Evolutionary conservation across 2,113 vertebrate species (phyloP).

Genomic region (Tautogolabrus adspersus): DNA sequence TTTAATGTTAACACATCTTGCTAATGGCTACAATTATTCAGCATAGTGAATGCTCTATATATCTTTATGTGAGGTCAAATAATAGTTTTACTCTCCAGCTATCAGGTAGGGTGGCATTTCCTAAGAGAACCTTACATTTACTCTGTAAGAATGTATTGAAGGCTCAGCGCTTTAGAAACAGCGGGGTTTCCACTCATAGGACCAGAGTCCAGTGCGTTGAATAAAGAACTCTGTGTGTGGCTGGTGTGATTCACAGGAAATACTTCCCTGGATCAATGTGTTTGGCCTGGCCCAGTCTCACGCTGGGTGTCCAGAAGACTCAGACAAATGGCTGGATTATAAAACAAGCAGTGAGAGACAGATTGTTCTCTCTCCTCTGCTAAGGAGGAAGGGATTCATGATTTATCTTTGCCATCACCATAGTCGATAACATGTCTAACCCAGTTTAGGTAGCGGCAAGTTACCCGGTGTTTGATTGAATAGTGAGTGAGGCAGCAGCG

Average conservation of each 20-base stretch:
- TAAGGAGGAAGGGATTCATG: constrained; percentile 29
- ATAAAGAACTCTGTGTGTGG: constrained; percentile 63
- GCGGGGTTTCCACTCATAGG: constrained; percentile 56
- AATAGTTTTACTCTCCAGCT: neutral
- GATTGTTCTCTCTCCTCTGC: constrained; percentile 45
- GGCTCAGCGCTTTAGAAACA: constrained; percentile 38
- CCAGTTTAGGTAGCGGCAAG: constrained; percentile 40
- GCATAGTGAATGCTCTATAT: too few relatives aligned
- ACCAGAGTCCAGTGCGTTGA: constrained; percentile 37
- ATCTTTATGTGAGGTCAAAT: too few relatives aligned
- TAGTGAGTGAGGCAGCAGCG: neutral
- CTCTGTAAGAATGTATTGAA: constrained; percentile 35
- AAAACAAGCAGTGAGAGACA: constrained; percentile 62
- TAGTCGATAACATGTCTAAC: constrained; percentile 40
- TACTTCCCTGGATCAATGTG: constrained; percentile 73
- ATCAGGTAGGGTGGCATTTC: constrained; percentile 16
- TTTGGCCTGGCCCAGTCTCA: constrained; percentile 66
- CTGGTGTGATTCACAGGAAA: constrained; percentile 64
- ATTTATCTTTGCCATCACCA: constrained; percentile 54
- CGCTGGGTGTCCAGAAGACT: constrained; percentile 65
- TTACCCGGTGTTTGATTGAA: constrained; percentile 28
- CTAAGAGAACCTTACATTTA: constrained; percentile 18
- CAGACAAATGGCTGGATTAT: constrained; percentile 73
- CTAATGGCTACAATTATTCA: too few relatives aligned
- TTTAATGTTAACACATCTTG: too few relatives aligned